Evolutionary conservation across 2,113 vertebrate genomes (phyloP).

Genomic region (Pimephales promelas): DNA sequence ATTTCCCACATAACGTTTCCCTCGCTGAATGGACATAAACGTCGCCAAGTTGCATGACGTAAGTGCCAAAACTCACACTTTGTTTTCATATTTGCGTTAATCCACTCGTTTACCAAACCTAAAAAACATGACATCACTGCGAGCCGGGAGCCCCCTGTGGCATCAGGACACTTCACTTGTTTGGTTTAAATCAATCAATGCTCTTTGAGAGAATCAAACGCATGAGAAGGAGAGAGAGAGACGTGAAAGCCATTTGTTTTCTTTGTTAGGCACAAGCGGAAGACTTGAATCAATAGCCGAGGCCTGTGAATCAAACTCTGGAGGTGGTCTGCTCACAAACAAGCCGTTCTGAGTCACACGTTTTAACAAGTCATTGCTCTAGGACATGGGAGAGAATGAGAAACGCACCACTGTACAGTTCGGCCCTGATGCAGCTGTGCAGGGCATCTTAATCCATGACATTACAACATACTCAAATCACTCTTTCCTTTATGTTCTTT

Average conservation of each 20-base stretch:
- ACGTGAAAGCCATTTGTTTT: conserved; percentile 62
- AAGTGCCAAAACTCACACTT: conserved; percentile 1
- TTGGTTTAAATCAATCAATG: conserved; percentile 64
- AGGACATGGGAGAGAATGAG: conserved; percentile 34
- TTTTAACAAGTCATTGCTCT: conserved; percentile 46
- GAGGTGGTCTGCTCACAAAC: conserved; percentile 56
- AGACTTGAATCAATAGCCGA: conserved; percentile 55
- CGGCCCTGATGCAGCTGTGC: conserved; percentile 2
- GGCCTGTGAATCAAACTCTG: conserved; percentile 58
- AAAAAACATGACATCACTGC: conserved; percentile 65
- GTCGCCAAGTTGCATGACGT: not conserved
- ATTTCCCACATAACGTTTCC: not conserved
- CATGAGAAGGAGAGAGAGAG: conserved; percentile 27
- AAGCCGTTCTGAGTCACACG: conserved; percentile 53
- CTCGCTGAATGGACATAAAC: not conserved
- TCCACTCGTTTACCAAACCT: conserved; percentile 14
- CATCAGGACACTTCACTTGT: conserved; percentile 48
- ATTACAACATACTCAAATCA: conserved; percentile 28
- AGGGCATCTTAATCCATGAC: conserved; percentile 14
- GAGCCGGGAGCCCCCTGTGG: conserved; percentile 57
- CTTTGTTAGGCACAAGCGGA: conserved; percentile 54
- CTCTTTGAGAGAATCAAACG: conserved; percentile 52
- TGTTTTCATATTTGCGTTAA: not conserved
- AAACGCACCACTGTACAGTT: conserved; percentile 27
- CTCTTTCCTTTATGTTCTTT: conserved; percentile 48